Percentiles rank a stretch among this genome's conserved stretches.
Conservation (phyloP, 2,113 vertebrate genomes). For the Cheirogaleus medius region DNA sequence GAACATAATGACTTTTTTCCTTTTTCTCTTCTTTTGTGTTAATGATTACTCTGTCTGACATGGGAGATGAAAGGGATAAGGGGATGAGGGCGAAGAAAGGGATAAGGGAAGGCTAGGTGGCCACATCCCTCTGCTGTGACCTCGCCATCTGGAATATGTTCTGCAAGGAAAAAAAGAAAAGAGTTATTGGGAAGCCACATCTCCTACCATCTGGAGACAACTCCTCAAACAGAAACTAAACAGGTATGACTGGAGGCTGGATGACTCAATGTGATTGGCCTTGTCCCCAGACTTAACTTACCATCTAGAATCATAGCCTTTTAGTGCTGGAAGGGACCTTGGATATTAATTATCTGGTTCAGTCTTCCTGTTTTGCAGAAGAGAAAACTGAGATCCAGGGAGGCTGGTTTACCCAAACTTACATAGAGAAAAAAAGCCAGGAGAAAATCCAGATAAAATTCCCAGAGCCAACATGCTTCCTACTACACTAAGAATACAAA, state of each 20-base stretch:
- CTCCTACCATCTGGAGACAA: not conserved
- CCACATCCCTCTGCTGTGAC: constrained; percentile 92
- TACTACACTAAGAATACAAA: not conserved
- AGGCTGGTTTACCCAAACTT: not conserved
- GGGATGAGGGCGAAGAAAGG: not conserved
- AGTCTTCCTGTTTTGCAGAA: not conserved
- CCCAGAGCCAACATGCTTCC: not conserved
- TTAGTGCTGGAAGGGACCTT: not conserved
- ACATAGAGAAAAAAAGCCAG: not conserved
- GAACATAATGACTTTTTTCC: constrained; percentile 77
- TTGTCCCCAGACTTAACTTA: not conserved
- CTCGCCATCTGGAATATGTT: constrained; percentile 97
- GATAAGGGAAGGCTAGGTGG: constrained; percentile 88
- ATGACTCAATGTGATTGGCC: not conserved
- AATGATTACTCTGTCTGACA: constrained; percentile 78
- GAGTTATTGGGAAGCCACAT: not conserved
- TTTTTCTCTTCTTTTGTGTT: constrained; percentile 78
- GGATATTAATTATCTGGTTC: not conserved
- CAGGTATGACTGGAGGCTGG: too few relatives aligned
- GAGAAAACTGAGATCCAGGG: not conserved
- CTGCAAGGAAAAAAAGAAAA: constrained; percentile 84
- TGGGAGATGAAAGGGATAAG: constrained; percentile 22
- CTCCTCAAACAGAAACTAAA: not conserved
- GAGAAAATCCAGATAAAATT: not conserved
- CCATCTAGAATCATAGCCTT: not conserved